Evolutionary conservation across 2,888 invertebrate species (phyloP), one percentile per base, ranked within the genome.

Genomic region (Archips xylosteana): DNA sequence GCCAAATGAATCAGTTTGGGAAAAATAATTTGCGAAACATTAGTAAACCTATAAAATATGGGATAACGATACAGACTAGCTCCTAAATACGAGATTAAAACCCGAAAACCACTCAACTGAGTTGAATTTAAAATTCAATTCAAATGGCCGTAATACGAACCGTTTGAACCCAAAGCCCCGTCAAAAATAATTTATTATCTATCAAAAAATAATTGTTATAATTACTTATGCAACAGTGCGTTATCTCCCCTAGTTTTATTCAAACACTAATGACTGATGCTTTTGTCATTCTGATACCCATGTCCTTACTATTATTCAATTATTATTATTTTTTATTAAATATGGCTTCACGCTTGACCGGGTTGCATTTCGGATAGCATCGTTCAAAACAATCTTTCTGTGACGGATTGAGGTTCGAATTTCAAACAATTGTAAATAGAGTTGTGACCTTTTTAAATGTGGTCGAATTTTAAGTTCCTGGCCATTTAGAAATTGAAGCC

Each of bases 121-220:
- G 23, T 10, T 3, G 34, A n/a, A 39, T 51, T 51, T 39, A 51
- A 63, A 70, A 54, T 57, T 45, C 54, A 36, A 71, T 71, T 71
- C 13, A 51, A 63, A 64, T 63, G 34, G 23, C 23, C 57, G 45
- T 59, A 72, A 72, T 47, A 36, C 47, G 34, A 12, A 67, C 60
- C 60, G 47, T 71, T 74, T 62, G 70, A 63, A 60, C 71, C 57
- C 57, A 66, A 59, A 71, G 78, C 75, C 73, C 77, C 76, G 88
- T 90, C 89, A 87, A 77, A 88, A 83, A 90, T 92, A 92, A 92
- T 92, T 90, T 92, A 93, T 93, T 89, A 92, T 87, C 89, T 90
- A 92, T 92, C 90, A 91, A 88, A 92, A 89, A 91, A 92, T 92
- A 91, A 93, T 92, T 90, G 91, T 90, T 87, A 88, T 91, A 91